A percentile compares a stretch with the other conserved stretches of the same genome.
Evolutionary conservation across 2,888 invertebrate species (phyloP).

Genomic region (Callyntrura guangdongensis): DNA sequence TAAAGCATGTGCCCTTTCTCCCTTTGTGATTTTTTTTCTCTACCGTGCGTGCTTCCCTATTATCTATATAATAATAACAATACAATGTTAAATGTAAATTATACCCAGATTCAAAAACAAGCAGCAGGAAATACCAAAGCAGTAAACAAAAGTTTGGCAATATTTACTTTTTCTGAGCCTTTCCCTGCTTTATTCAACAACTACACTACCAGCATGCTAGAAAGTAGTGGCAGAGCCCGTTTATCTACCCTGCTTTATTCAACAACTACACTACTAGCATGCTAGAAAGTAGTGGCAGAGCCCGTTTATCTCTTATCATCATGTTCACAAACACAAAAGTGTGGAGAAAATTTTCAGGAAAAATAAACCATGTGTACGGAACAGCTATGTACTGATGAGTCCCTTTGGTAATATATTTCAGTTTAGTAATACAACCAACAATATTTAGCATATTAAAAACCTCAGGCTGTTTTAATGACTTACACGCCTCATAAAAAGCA

Average conservation of each 20-base stretch:
- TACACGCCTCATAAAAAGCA: slow-evolving; percentile 61
- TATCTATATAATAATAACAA: slow-evolving; percentile 5
- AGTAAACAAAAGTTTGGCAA: slow-evolving; percentile 55
- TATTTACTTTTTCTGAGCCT: slow-evolving; percentile 13
- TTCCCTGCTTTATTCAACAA: background rate
- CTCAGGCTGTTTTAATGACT: slow-evolving; percentile 70
- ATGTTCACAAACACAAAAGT: too few relatives aligned
- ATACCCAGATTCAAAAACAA: background rate
- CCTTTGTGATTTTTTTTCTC: slow-evolving; percentile 10
- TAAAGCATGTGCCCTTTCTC: background rate
- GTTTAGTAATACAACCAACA: background rate
- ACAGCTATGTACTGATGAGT: background rate
- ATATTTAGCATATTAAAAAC: slow-evolving; percentile 57
- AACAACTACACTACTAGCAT: background rate
- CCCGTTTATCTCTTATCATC: too few relatives aligned
- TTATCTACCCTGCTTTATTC: background rate
- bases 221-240: too few relatives aligned
- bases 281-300: too few relatives aligned
- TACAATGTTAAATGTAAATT: slow-evolving; percentile 34
- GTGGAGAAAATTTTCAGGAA: background rate
- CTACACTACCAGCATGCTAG: background rate
- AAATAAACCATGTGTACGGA: background rate
- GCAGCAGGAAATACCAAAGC: background rate
- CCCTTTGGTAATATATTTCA: slow-evolving; percentile 27
- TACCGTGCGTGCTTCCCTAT: background rate